phyloP scores from a whole-genome alignment of 1,140 invertebrate genomes.

The Physella acuta region DNA sequence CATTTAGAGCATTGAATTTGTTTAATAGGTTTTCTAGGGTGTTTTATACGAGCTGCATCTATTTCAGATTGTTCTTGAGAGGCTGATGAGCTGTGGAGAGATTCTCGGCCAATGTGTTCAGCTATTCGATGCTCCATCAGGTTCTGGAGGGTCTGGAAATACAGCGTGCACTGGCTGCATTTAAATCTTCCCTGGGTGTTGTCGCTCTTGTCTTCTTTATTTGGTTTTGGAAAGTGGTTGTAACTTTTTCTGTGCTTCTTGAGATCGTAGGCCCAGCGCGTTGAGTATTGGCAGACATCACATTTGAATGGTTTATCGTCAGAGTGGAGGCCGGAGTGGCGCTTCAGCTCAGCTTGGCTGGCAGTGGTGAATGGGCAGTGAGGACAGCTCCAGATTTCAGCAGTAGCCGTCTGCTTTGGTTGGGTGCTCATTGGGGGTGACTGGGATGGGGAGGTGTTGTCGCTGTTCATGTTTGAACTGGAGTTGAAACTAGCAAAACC shows the following conservation, averaged over 20 bases:
- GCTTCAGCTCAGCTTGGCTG: conserved; percentile 54
- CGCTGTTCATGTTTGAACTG: neutral
- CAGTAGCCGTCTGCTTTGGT: conserved; percentile 30
- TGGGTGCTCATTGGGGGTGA: neutral
- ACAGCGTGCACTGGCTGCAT: conserved; percentile 51
- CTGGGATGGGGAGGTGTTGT: neutral
- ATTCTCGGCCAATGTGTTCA: conserved; percentile 29
- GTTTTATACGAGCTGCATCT: conserved; percentile 39
- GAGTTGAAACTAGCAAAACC: conserved; percentile 10
- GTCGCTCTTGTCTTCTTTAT: conserved; percentile 31
- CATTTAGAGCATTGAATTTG: conserved; percentile 47
- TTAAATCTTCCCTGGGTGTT: conserved; percentile 43
- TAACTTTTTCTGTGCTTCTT: conserved; percentile 58
- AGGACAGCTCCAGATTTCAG: conserved; percentile 39
- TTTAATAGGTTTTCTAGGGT: conserved; percentile 47
- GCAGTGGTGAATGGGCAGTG: conserved; percentile 56
- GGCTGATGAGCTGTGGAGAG: conserved; percentile 18
- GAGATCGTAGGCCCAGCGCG: conserved; percentile 59
- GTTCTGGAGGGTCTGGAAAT: conserved; percentile 44
- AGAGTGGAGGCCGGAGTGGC: conserved; percentile 56
- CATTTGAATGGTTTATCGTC: conserved; percentile 59
- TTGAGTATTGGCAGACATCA: conserved; percentile 53
- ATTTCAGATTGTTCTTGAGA: conserved; percentile 16
- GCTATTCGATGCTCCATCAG: conserved; percentile 51
- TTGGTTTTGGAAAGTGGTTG: conserved; percentile 38